Conservation (phyloP, 2,888 invertebrate genomes). For the Drosophila paracracens region DNA sequence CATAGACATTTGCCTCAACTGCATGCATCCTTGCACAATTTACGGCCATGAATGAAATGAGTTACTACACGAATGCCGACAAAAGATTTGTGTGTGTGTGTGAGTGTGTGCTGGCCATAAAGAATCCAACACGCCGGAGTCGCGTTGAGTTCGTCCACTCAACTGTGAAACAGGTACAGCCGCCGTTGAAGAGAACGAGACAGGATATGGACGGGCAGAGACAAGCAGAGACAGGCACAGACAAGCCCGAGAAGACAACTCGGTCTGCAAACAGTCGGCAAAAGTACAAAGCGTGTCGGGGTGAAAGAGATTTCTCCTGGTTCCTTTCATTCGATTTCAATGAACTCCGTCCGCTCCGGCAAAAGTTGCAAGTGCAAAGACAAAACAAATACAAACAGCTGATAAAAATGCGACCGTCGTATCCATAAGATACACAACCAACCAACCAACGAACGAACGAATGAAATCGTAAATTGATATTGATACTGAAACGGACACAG, state of each 20-base stretch:
- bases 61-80: constrained; percentile 71
- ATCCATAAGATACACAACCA: constrained; percentile 37
- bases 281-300: constrained; percentile 70
- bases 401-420: constrained; percentile 66
- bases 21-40: constrained; percentile 65
- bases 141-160: constrained; percentile 66
- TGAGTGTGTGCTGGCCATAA: constrained; percentile 50
- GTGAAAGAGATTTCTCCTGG: constrained; percentile 67
- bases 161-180: constrained; percentile 78
- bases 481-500: constrained; percentile 29
- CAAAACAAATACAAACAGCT: constrained; percentile 77
- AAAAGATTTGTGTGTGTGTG: constrained; percentile 56
- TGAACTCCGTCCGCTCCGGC: constrained; percentile 56
- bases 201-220: constrained; percentile 62
- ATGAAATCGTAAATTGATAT: constrained; percentile 26
- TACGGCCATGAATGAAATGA: constrained; percentile 76
- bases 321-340: constrained; percentile 76
- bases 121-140: constrained; percentile 52
- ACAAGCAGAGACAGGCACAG: constrained; percentile 22
- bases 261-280: constrained; percentile 69
- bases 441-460: background rate
- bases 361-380: constrained; percentile 75
- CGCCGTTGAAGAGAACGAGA: constrained; percentile 40
- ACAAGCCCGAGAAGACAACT: constrained; percentile 11
- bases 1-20: constrained; percentile 34